Conservation (phyloP, 2,797 vertebrate genomes). For the Sebastes ruberrimus region DNA sequence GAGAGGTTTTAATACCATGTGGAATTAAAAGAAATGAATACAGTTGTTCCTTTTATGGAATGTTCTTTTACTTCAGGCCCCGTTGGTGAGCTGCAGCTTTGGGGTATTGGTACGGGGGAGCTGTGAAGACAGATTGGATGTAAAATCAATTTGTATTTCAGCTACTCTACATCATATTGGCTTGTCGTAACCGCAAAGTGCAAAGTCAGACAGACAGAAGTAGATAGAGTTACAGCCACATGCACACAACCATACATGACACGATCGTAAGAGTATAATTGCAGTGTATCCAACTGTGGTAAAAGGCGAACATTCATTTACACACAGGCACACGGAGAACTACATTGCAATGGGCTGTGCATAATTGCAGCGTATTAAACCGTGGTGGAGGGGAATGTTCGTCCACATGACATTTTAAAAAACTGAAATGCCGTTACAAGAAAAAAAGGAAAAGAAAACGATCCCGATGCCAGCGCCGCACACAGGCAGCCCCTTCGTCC, state of each 20-base stretch:
- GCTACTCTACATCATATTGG: constrained; percentile 55
- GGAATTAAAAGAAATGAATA: constrained; percentile 7
- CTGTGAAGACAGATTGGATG: constrained; percentile 69
- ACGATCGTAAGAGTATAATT: constrained; percentile 59
- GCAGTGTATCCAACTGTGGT: constrained; percentile 62
- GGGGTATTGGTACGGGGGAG: constrained; percentile 28
- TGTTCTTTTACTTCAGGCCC: constrained; percentile 21
- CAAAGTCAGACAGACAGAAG: constrained; percentile 66
- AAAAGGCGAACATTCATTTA: constrained; percentile 56
- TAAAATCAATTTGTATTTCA: constrained; percentile 74
- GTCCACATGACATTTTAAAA: constrained; percentile 64
- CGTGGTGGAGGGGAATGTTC: constrained; percentile 45
- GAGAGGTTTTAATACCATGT: not conserved
- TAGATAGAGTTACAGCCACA: constrained; percentile 68
- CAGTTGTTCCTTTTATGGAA: constrained; percentile 38
- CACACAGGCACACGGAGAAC: constrained; percentile 50
- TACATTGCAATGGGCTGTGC: constrained; percentile 61
- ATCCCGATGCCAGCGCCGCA: constrained; percentile 21
- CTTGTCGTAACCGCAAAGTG: constrained; percentile 61
- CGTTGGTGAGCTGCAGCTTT: constrained; percentile 17
- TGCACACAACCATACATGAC: constrained; percentile 61
- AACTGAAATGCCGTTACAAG: constrained; percentile 58
- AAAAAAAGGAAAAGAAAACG: constrained; percentile 22
- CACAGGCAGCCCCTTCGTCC: constrained; percentile 20
- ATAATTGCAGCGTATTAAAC: constrained; percentile 68